phyloP scores from a whole-genome alignment of 2,113 vertebrate genomes.

The Eudyptes chrysolophus region DNA sequence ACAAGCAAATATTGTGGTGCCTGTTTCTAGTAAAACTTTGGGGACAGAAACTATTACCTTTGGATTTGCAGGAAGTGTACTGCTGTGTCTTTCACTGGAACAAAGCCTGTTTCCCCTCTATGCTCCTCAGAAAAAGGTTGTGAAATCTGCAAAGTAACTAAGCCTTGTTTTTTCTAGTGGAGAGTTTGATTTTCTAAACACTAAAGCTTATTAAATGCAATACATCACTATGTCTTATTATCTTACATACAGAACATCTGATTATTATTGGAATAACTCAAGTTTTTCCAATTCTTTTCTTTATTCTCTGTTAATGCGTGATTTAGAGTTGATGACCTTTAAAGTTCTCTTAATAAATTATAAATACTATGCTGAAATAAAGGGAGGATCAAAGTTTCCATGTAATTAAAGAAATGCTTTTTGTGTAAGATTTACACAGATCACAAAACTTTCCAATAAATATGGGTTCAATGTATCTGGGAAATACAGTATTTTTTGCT shows the following conservation, averaged over 20 bases:
- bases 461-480: not conserved
- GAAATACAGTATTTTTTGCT: not conserved
- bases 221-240: not conserved
- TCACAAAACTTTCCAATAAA: not conserved
- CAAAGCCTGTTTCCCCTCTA: not conserved
- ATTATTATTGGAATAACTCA: constrained; percentile 17
- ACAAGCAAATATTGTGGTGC: not conserved
- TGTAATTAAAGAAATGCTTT: not conserved
- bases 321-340: not conserved
- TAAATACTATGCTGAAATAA: not conserved
- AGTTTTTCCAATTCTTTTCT: not conserved
- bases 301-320: not conserved
- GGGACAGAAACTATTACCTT: not conserved
- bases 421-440: not conserved
- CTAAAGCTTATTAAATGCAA: not conserved
- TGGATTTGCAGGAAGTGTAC: not conserved
- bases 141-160: not conserved
- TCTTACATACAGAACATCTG: not conserved
- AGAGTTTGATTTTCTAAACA: not conserved
- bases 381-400: not conserved
- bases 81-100: not conserved
- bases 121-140: not conserved
- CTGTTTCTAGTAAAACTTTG: not conserved
- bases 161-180: not conserved
- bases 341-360: not conserved